Evolutionary conservation across 2,888 invertebrate genomes (phyloP).

Genomic region (Invenusta paracnida): DNA sequence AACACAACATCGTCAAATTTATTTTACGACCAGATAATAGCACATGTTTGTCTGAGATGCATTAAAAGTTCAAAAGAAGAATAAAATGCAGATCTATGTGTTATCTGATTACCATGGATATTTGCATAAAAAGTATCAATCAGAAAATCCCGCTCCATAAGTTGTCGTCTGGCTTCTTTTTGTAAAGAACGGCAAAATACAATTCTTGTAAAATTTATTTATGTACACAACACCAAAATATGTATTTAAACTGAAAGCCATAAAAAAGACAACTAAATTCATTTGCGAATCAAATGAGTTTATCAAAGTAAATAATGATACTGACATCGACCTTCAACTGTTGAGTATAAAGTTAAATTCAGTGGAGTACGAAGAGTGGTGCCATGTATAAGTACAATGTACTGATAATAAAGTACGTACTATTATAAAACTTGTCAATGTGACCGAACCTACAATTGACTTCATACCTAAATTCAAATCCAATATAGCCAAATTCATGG

Average conservation of each 20-base stretch:
- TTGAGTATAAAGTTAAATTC: neutral
- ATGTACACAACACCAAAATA: conserved; percentile 46
- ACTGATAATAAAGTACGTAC: neutral
- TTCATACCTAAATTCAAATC: conserved; percentile 38
- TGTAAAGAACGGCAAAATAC: neutral
- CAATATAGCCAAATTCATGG: conserved; percentile 45
- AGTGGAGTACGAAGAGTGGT: neutral
- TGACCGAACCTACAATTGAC: neutral
- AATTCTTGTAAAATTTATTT: conserved; percentile 44
- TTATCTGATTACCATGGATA: too few relatives aligned
- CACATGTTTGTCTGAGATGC: too few relatives aligned
- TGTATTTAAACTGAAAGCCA: conserved; percentile 43
- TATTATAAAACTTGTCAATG: conserved; percentile 42
- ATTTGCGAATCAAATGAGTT: neutral
- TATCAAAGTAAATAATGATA: neutral
- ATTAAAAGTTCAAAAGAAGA: too few relatives aligned
- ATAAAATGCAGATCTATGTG: too few relatives aligned
- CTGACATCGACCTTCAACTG: neutral
- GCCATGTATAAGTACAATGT: neutral
- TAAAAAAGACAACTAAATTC: conserved; percentile 37
- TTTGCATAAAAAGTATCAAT: too few relatives aligned
- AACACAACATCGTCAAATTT: neutral
- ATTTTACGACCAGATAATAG: too few relatives aligned
- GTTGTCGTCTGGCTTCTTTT: neutral
- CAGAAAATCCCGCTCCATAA: neutral